Conservation (phyloP, 2,113 vertebrate genomes). For the Trachemys scripta region DNA sequence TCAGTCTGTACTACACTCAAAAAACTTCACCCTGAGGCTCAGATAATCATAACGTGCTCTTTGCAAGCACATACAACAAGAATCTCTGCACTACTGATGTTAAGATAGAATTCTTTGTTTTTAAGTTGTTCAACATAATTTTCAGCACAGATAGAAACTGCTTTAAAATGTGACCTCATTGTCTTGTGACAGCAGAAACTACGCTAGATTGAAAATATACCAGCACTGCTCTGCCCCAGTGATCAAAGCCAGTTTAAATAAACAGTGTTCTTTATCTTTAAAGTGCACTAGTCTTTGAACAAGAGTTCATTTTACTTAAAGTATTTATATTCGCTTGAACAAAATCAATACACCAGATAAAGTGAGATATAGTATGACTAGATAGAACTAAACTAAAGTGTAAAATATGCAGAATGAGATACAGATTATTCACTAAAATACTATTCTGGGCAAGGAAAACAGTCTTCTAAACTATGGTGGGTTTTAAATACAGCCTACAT, state of each 20-base stretch:
- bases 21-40: conserved; percentile 47
- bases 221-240: conserved; percentile 61
- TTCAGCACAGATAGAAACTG: conserved; percentile 51
- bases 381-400: conserved; percentile 39
- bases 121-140: conserved; percentile 38
- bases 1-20: neutral
- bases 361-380: conserved; percentile 41
- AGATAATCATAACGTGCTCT: neutral
- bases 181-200: conserved; percentile 72
- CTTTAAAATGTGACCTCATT: conserved; percentile 67
- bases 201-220: conserved; percentile 65
- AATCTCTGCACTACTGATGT: conserved; percentile 13
- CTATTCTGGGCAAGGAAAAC: conserved; percentile 51
- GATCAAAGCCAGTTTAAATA: conserved; percentile 81
- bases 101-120: conserved; percentile 13
- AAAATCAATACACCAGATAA: conserved; percentile 64
- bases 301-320: conserved; percentile 70
- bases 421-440: conserved; percentile 58
- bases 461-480: conserved; percentile 42
- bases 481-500: conserved; percentile 67
- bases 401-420: conserved; percentile 42
- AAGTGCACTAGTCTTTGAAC: conserved; percentile 75
- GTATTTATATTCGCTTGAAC: conserved; percentile 75
- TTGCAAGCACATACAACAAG: conserved; percentile 16
- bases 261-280: conserved; percentile 75